Base-by-base conservation (phyloP, 1,140 invertebrate species). In the Euschistus heros region DNA sequence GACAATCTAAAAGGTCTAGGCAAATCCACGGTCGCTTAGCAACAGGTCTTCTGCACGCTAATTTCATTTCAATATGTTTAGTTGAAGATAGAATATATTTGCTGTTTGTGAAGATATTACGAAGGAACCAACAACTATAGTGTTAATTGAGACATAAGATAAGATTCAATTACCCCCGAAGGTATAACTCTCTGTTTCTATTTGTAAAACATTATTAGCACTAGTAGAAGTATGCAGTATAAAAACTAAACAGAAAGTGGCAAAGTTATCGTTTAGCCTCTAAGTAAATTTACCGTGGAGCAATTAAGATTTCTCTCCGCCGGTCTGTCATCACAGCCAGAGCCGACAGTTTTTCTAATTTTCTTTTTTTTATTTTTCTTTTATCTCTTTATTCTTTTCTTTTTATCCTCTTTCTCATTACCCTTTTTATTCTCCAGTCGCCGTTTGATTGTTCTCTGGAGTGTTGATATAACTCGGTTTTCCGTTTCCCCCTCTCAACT, bases 401-500 rank as follows among this genome's bases (percentile, higher is more conserved):
- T 37, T 37, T 37, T 37, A 37, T 37, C 50, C 18, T 54, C 50
- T 54, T 26, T 54, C 24, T 54, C 18, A 54, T 26, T 22, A 54
- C 24, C 24, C 18, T 20, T 54, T 54, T 54, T 22, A 54, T 22
- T 54, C 50, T 22, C 50, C 4, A 26, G 72, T 71, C 73, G 26
- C 22, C 70, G 52, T 66, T 60, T 37, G 33, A 37, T 37, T 37
- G 33, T 37, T 37, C 33, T 37, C 33, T 37, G 4, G 33, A 37
- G 33, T 37, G 33, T 37, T 37, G 33, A 37, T 37, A 6, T 70
- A 68, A 63, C 68, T 67, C 47, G 54, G 64, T 70, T 64, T 70
- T 70, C 70, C 72, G 66, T 66, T 69, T 70, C 64, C 46, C 47
- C 62, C 47, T 57, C 20, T 66, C 67, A 67, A 47, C 47, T 26